A percentile compares a stretch with the other conserved stretches of the same genome.
phyloP scores from a whole-genome alignment of 1,140 invertebrate genomes.

The Drosophila ananassae region DNA sequence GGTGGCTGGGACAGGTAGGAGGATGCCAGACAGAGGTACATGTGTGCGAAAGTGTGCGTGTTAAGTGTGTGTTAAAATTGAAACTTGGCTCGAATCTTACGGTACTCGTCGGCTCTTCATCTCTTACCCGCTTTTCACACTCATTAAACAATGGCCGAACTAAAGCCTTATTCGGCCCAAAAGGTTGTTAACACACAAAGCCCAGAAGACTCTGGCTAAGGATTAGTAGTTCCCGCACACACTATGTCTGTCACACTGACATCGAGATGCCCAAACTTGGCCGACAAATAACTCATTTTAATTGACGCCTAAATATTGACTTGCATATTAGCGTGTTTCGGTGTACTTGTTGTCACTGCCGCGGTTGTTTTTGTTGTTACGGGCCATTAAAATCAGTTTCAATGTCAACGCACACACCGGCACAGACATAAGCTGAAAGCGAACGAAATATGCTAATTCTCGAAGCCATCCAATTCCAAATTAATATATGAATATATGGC shows the following conservation, averaged over 20 bases:
- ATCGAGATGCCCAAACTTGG: slow-evolving; percentile 42
- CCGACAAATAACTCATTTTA: slow-evolving; percentile 48
- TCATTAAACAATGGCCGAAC: slow-evolving; percentile 55
- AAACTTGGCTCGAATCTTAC: slow-evolving; percentile 61
- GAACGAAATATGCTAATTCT: slow-evolving; percentile 76
- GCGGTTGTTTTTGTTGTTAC: slow-evolving; percentile 53
- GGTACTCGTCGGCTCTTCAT: slow-evolving; percentile 41
- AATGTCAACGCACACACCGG: slow-evolving; percentile 62
- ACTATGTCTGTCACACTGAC: slow-evolving; percentile 10
- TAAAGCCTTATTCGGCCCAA: slow-evolving; percentile 41
- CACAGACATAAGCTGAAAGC: slow-evolving; percentile 45
- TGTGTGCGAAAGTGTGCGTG: slow-evolving; percentile 57
- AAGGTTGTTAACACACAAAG: slow-evolving; percentile 16
- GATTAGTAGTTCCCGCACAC: slow-evolving; percentile 48
- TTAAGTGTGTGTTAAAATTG: slow-evolving; percentile 68
- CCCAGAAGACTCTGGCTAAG: slow-evolving; percentile 18
- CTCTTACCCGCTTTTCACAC: slow-evolving; percentile 54
- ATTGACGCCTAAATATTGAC: slow-evolving; percentile 68
- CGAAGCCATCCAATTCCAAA: slow-evolving; percentile 38
- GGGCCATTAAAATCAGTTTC: slow-evolving; percentile 77
- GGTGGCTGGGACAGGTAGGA: neutral
- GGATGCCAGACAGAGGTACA: slow-evolving; percentile 22
- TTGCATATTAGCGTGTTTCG: slow-evolving; percentile 58
- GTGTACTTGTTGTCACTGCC: slow-evolving; percentile 39
- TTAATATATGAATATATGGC: slow-evolving; percentile 49